Evolutionary conservation across 2,888 invertebrate genomes (phyloP), one percentile per base, ranked within the genome.

Genomic region (Malthinus seriepunctatus): DNA sequence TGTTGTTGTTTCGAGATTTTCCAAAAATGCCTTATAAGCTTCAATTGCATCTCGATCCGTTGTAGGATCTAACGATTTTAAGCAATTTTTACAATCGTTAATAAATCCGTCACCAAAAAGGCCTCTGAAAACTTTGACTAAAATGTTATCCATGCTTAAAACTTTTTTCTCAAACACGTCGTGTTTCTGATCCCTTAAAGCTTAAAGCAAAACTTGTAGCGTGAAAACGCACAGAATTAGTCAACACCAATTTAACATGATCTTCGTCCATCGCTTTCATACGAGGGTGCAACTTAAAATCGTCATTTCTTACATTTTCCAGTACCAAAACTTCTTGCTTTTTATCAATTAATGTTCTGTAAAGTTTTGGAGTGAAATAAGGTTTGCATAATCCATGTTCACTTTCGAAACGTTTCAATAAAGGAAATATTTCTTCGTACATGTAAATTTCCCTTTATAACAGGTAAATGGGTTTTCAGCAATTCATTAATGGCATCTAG

Each of bases 211-310:
- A 67, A 1, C 71, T 71, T 3, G 71, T 58, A 1, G 71, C 69
- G 51, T 76, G 76, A 15, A 71, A 71, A 46, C 68, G 70, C 0
- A 68, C 76, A 37, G 72, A 71, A 46, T 71, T 71, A 9, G 63
- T 62, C n/a, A 75, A 49, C 9, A 73, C 71, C 4, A 69, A 32
- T 10, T 52, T 50, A 1, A 73, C 56, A 54, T 76, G 75, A 14
- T 68, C 57, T 11, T 66, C 62, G 42, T 73, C 62, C 63, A 75
- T 69, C 7, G 66, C 65, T 11, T 57, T 54, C 23, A 63, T 68
- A 12, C 69, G 62, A 50, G 72, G 62, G 67, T 69, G 71, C 42
- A 74, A 31, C 5, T 62, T 50, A 53, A 66, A 74, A 1, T 67
- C 70, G 11, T 33, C 23, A 11, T 58, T 54, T 45, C 67, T 67